These are phyloP conservation scores for Esox niger DNA, from an alignment of 2,113 vertebrate genomes.

Conservation along the genomic window DNA sequence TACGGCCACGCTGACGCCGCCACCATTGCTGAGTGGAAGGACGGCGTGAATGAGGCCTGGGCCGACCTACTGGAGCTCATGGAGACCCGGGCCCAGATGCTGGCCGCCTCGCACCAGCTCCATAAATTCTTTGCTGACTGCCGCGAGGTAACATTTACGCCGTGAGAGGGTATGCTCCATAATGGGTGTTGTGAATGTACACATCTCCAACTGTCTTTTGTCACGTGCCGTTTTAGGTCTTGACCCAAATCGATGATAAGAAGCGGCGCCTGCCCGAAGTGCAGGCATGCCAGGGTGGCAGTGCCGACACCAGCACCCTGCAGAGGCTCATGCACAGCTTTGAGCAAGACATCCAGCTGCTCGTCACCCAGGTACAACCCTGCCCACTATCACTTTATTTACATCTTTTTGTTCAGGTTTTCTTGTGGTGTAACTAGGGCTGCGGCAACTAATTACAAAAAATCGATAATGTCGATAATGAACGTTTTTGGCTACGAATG, in stretches of 20 bases:
- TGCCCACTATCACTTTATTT: not conserved
- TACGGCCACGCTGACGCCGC: slow-evolving; percentile 89
- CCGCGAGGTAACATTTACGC: slow-evolving; percentile 70
- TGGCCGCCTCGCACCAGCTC: slow-evolving; percentile 88
- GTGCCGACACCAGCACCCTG: slow-evolving; percentile 79
- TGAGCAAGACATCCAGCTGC: slow-evolving; percentile 89
- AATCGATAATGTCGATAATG: too few relatives aligned
- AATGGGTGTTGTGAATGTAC: not conserved
- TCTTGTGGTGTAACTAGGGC: too few relatives aligned
- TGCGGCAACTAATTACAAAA: too few relatives aligned
- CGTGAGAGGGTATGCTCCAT: not conserved
- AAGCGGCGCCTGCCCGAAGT: slow-evolving; percentile 82
- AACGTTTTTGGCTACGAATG: too few relatives aligned
- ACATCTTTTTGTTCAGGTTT: too few relatives aligned
- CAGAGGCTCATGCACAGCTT: slow-evolving; percentile 86
- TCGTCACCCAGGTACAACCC: slow-evolving; percentile 81
- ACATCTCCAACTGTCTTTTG: not conserved
- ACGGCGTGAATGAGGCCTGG: slow-evolving; percentile 93
- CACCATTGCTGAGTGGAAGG: slow-evolving; percentile 96
- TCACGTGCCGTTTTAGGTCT: slow-evolving; percentile 57
- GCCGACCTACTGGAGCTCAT: slow-evolving; percentile 93
- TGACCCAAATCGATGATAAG: slow-evolving; percentile 89
- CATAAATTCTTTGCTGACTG: slow-evolving; percentile 95
- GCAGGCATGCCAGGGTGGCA: slow-evolving; percentile 71
- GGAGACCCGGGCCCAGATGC: slow-evolving; percentile 89